phyloP scores from a whole-genome alignment of 2,113 vertebrate species.

The Erythrocercus mccallii region DNA sequence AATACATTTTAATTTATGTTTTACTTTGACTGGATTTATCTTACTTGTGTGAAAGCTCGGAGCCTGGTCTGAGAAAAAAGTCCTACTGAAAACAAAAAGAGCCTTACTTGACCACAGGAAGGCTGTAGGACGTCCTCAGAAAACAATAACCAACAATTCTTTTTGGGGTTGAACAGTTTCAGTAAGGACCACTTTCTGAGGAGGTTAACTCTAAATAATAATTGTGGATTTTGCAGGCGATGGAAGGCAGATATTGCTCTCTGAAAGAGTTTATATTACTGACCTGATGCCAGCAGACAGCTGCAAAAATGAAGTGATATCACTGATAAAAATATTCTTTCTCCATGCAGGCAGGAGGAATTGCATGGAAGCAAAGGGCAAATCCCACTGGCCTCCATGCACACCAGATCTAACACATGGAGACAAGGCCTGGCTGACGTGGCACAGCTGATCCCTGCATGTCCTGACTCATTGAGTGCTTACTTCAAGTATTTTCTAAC shows the following conservation, averaged over 20 bases:
- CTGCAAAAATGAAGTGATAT: conserved; percentile 41
- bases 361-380: background rate
- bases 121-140: background rate
- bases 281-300: conserved; percentile 19
- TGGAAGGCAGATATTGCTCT: background rate
- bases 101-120: background rate
- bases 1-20: conserved; percentile 14
- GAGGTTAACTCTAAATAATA: conserved; percentile 8
- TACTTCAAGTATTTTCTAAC: background rate
- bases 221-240: background rate
- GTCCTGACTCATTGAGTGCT: accelerated
- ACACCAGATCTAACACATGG: background rate
- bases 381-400: background rate
- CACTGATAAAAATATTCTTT: conserved; percentile 43
- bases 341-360: background rate
- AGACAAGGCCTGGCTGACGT: background rate
- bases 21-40: background rate
- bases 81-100: conserved; percentile 18
- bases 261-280: conserved; percentile 32
- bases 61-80: background rate
- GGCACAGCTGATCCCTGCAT: background rate
- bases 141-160: background rate
- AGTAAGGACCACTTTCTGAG: background rate
- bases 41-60: background rate
- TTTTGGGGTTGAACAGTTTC: background rate